phyloP scores from a whole-genome alignment of 2,113 vertebrate species.

The Urocynchramus pylzowi region DNA sequence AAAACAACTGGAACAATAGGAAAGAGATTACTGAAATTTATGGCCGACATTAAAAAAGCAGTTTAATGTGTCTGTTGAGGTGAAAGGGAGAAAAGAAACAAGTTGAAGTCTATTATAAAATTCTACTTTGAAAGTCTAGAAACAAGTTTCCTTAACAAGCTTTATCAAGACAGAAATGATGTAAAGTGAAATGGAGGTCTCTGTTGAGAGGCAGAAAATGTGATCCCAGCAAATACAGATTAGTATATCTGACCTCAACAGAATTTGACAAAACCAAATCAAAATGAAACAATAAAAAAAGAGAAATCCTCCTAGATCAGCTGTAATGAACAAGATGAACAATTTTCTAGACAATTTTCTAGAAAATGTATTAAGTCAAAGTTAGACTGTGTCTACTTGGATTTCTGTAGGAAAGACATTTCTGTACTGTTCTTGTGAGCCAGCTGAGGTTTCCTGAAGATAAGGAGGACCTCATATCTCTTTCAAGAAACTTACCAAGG shows the following conservation, averaged over 20 bases:
- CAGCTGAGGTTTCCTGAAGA: no score
- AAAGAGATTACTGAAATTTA: not conserved
- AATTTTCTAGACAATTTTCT: not conserved
- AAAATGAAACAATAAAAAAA: not conserved
- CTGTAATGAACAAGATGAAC: not conserved
- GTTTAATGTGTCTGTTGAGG: not conserved
- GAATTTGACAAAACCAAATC: not conserved
- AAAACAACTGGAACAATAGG: not conserved
- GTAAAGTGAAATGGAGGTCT: not conserved
- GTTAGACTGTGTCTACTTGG: not conserved
- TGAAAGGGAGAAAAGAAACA: not conserved
- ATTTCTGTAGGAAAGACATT: no score
- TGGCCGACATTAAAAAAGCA: not conserved
- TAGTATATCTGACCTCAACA: not conserved
- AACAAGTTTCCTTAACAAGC: not conserved
- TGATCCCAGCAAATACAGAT: not conserved
- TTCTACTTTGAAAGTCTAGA: not conserved
- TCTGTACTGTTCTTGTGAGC: no score
- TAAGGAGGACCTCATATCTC: no score
- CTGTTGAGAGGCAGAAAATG: not conserved
- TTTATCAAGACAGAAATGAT: not conserved
- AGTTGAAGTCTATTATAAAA: not conserved
- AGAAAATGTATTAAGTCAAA: not conserved
- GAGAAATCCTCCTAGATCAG: not conserved
- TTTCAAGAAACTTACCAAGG: no score